Conservation (phyloP, 2,113 vertebrate species). For the Poeciliopsis prolifica region DNA sequence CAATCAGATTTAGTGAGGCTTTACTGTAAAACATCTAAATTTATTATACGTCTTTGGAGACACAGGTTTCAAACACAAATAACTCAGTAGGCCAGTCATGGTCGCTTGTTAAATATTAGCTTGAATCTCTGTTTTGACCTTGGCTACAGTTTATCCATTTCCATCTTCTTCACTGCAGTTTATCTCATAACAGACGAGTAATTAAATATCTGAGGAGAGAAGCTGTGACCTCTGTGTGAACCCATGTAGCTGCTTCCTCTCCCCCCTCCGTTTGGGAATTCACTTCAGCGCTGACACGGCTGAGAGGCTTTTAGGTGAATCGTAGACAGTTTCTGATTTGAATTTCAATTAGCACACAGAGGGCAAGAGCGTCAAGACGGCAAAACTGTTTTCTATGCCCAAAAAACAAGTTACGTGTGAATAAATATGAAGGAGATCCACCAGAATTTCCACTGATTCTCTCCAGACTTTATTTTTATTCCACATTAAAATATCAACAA, state of each 20-base stretch:
- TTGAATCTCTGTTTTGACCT: constrained; percentile 7
- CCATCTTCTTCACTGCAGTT: not conserved
- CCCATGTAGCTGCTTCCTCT: constrained; percentile 2
- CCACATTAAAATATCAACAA: not conserved
- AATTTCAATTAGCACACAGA: constrained; percentile 52
- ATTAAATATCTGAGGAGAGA: constrained; percentile 22
- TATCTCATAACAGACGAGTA: constrained; percentile 12
- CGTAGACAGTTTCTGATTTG: constrained; percentile 52
- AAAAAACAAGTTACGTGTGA: not conserved
- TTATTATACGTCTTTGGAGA: too few relatives aligned
- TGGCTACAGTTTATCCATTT: not conserved
- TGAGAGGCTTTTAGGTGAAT: constrained; percentile 41
- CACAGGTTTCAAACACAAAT: not conserved
- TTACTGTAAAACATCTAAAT: not conserved
- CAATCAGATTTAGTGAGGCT: not conserved
- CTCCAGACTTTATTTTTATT: not conserved
- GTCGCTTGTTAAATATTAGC: not conserved
- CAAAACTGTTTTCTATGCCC: constrained; percentile 15
- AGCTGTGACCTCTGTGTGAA: constrained; percentile 44
- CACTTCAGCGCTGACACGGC: constrained; percentile 18
- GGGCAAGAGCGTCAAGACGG: constrained; percentile 38
- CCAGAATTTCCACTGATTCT: not conserved
- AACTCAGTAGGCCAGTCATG: not conserved
- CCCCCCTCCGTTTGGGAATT: constrained; percentile 23
- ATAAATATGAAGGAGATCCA: not conserved